Evolutionary conservation across 2,797 vertebrate species (phyloP).

Genomic region (Discoglossus pictus): DNA sequence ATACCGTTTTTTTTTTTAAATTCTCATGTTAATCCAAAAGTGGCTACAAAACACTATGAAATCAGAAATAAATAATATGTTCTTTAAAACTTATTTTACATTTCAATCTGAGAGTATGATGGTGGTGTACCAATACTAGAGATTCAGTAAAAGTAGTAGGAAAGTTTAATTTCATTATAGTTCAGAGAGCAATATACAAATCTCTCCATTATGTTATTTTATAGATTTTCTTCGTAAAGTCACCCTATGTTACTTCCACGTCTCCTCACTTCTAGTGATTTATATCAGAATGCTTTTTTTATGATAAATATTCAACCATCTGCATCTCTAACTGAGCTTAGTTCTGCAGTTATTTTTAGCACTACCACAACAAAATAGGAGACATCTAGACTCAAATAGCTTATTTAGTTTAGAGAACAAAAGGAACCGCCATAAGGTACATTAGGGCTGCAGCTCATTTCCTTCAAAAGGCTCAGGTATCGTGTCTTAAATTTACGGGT

Average conservation of each 20-base stretch:
- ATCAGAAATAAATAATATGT: too few relatives aligned
- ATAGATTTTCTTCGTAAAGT: neutral
- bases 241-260: neutral
- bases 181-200: too few relatives aligned
- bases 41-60: too few relatives aligned
- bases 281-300: constrained; percentile 19
- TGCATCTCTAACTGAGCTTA: constrained; percentile 12
- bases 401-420: constrained; percentile 9
- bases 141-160: too few relatives aligned
- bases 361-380: constrained; percentile 43
- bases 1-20: too few relatives aligned
- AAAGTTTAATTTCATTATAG: too few relatives aligned
- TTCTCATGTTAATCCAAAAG: too few relatives aligned
- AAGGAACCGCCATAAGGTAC: constrained; percentile 27
- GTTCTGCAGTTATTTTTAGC: constrained; percentile 44
- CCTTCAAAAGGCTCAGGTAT: constrained; percentile 42
- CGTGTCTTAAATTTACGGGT: constrained; percentile 33
- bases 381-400: constrained; percentile 10
- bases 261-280: constrained; percentile 3
- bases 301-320: neutral
- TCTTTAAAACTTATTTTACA: too few relatives aligned
- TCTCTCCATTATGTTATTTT: too few relatives aligned
- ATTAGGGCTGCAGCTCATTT: constrained; percentile 39
- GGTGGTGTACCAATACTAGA: too few relatives aligned
- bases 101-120: too few relatives aligned